Conservation (phyloP, 2,797 vertebrate species). For the Argya squamiceps region DNA sequence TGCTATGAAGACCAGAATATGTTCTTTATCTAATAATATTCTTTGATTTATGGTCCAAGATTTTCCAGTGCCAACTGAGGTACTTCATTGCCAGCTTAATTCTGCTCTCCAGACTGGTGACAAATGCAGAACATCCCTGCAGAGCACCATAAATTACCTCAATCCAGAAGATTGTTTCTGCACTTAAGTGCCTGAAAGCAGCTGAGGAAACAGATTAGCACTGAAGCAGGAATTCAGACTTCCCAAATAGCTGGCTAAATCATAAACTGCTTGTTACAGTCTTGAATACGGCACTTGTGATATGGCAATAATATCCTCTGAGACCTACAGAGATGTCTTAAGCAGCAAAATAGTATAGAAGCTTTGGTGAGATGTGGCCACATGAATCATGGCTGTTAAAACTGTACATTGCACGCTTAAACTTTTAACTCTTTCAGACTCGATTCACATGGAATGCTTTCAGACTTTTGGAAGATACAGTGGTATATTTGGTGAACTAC, state of each 20-base stretch:
- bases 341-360: not conserved
- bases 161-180: not conserved
- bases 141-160: not conserved
- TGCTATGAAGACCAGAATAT: not conserved
- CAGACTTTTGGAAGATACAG: not conserved
- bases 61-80: not conserved
- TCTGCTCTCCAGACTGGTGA: not conserved
- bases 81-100: not conserved
- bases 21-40: not conserved
- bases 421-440: not conserved
- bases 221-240: not conserved
- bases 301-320: not conserved
- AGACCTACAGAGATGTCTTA: not conserved
- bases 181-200: not conserved
- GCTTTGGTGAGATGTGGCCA: not conserved
- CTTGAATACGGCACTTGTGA: not conserved
- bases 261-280: not conserved
- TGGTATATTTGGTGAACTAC: not conserved
- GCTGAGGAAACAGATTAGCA: not conserved
- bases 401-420: not conserved
- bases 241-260: not conserved
- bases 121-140: not conserved
- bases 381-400: not conserved
- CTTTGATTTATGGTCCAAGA: not conserved
- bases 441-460: not conserved